Evolutionary conservation across 2,113 vertebrate species (phyloP), one percentile per base, ranked within the genome.

Genomic region (Poicephalus meyeri): DNA sequence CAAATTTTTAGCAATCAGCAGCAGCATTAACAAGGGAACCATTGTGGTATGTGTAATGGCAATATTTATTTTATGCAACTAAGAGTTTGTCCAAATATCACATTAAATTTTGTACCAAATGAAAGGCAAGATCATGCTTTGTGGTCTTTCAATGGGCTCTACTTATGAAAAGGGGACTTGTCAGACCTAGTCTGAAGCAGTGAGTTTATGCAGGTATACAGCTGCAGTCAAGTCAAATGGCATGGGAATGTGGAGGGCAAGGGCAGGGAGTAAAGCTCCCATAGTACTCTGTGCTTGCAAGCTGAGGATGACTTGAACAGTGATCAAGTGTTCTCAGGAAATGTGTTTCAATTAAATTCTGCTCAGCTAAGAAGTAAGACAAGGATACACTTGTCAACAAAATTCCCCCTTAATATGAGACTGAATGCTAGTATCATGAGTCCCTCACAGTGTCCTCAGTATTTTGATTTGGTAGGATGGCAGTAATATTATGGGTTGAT

Each of bases 271-370:
- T 65, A 76, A 93, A 89, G 61, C 39, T 93, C 83, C 56, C 56
- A 81, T 47, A 89, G 89, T 81, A 18, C 33, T 72, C 42, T 42
- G 25, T 63, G 89, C 44, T 65, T 95, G 56, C 44, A 85, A 82
- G 42, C 49, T 66, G 37, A 47, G 65, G 16, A 37, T 88, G 83
- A 68, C 88, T 88, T 90, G 72, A 94, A 90, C 65, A 95, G 77
- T 61, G 47, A 74, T 88, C 80, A 69, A 84, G 81, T 93, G 86
- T 92, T 95, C 89, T 92, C 86, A 89, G 91, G 80, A 95, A 89
- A 92, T 46, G 49, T 20, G 21, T 81, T 96, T 91, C 93, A 93
- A 95, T 93, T 93, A 91, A 93, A 96, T 96, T 94, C 80, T 76
- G 52, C 69, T 95, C 91, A 93, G 73, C 84, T 94, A 65, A 86